Evolutionary conservation across 2,888 invertebrate genomes (phyloP), one percentile per base, ranked within the genome.

Genomic region (Chloroclysta siterata): DNA sequence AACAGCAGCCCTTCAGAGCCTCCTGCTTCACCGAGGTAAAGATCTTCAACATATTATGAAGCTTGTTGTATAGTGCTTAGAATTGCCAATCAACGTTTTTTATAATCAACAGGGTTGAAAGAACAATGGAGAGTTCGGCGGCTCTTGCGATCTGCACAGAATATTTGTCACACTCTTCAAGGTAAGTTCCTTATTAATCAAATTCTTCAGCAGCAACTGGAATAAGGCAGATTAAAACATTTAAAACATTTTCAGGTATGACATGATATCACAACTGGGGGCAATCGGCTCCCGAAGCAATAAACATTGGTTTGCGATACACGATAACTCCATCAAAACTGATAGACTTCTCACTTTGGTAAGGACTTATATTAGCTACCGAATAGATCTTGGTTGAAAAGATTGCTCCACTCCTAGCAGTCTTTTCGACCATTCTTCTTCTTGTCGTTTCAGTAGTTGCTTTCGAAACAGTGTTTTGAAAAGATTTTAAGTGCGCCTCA

Each of bases 231-330:
- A 22, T 22, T 1, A 22, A 2, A 2, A 3, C 3, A 13, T 11
- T 15, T 39, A 0, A 10, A 13, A 53, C 33, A 11, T 57, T 64
- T 52, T 51, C 82, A 92, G 98, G 74, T 98, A 98, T 83, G 95
- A 95, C 75, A 94, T 97, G 72, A 94, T 97, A 74, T 95, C 96
- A 56, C 97, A 97, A 78, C 93, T 98, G 70, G 95, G 96, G 78
- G 95, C 96, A 71, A 96, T 98, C 69, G 98, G 98, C 10, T 97
- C 96, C 46, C 94, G 98, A 59, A 93, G 96, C 57, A 96, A 96
- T 86, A 98, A 98, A 85, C 96, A 97, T 84, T 98, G 98, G 98
- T 98, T 98, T 85, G 95, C 97, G 29, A 96, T 98, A 65, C 95
- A 95, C 78, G 98, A 98, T 86, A 95, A 95, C 73, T 95, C 96